Conservation (phyloP, 2,888 invertebrate genomes). For the Chrysotoxum bicinctum region DNA sequence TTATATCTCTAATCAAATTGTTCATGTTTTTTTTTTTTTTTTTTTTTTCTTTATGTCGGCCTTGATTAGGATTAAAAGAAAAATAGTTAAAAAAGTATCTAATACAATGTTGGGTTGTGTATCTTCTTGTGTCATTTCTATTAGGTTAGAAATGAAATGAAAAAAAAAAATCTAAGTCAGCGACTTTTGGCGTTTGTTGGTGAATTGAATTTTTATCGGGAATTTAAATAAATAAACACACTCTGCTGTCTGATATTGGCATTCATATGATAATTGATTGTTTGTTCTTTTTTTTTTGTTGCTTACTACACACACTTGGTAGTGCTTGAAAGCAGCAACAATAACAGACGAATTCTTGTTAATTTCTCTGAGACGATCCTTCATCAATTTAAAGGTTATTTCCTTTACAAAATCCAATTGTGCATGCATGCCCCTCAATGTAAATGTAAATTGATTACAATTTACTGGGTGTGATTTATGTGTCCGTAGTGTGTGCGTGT, state of each 20-base stretch:
- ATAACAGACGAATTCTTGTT: conserved; percentile 2
- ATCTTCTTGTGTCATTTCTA: not conserved
- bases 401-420: conserved; percentile 42
- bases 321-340: not conserved
- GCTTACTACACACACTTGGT: not conserved
- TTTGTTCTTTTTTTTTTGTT: conserved; percentile 18
- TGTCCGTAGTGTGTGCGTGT: conserved; percentile 37
- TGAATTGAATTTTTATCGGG: conserved; percentile 21
- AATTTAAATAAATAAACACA: conserved; percentile 46
- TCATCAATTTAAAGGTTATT: conserved; percentile 29
- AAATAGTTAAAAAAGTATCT: not conserved
- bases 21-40: not conserved
- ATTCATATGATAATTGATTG: conserved; percentile 41
- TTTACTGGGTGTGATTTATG: conserved; percentile 25
- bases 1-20: conserved; percentile 33
- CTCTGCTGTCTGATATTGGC: not conserved
- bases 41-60: not conserved
- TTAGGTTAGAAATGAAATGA: not conserved
- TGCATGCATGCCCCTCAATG: conserved; percentile 1
- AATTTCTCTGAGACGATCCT: conserved; percentile 28
- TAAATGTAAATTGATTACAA: conserved; percentile 10
- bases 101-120: not conserved
- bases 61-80: conserved; percentile 36
- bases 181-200: not conserved
- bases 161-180: conserved; percentile 31